Evolutionary conservation across 2,888 invertebrate genomes (phyloP), one percentile per base, ranked within the genome.

Genomic region (Trichopria drosophilae): DNA sequence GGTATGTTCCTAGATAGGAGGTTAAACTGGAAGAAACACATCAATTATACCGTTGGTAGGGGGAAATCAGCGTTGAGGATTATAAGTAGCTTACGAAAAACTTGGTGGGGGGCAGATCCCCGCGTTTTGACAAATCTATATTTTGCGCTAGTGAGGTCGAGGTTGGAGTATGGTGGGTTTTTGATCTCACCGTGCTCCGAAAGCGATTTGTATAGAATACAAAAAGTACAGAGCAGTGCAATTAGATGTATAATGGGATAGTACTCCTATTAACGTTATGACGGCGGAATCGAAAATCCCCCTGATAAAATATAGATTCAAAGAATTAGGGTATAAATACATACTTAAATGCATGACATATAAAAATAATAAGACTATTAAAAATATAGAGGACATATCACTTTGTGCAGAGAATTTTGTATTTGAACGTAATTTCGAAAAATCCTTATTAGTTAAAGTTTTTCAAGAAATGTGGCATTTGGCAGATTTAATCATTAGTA

Each of bases 181-280:
- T 19, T 45, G 1, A 28, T 55, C 1, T 49, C 35, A 7, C 51
- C 42, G 22, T 19, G 19, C 24, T 7, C 1, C n/a, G 1, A 43
- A 2, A 42, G 22, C 4, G 13, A 16, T 22, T 40, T 45, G 13
- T 5, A 40, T 12, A 51, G 51, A 22, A 10, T 55, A 1, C 15
- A 44, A 18, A 47, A 32, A 28, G 22, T 51, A 7, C 56, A 54
- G 13, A 48, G 46, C 32, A 28, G 18, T 29, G 57, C 41, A 6
- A n/a, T 57, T 2, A 51, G 54, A 50, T 13, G 54, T 16, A 18
- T n/a, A n/a, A 37, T 55, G 23, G 55, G 52, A 18, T 53, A 39
- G 50, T 10, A 53, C 53, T 1, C 56, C 48, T 3, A 53, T 51
- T 3, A 56, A 53, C 31, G 37, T 53, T 12, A 43, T 56, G 18